Base-by-base conservation (phyloP, 2,113 vertebrate genomes). In the Oreocharis arfaki region DNA sequence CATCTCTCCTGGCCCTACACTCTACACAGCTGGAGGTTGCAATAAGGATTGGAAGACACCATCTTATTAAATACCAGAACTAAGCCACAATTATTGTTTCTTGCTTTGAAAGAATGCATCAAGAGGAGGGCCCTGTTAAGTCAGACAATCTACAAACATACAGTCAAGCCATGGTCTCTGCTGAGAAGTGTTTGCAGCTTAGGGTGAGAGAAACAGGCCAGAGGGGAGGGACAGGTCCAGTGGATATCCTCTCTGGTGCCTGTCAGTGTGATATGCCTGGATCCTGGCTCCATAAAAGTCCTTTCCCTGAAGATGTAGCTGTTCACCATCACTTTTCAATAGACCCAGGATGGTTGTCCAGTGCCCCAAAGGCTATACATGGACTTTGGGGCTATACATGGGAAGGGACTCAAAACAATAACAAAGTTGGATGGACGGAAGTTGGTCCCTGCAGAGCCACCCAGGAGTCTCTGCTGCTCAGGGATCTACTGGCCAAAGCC, bases 11-110 rank as follows among this genome's bases (percentile, higher is more conserved):
- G 76, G 65, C n/a, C 86, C 44, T 84, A 69, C 5, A 11, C 32
- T 81, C 88, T 47, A 13, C 69, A 30, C 80, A 96, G 94, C 67
- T 96, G 69, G 92, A 94, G 24, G 64, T 53, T 83, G 75, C 74
- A 93, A 23, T 87, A 87, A 71, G 61, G 28, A 47, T 46, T 39
- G 17, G 27, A 67, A 84, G 41, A 64, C 56, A 89, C 44, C 56
- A 64, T 68, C 50, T 84, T 88, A 89, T 88, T 90, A 94, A 88
- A 93, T 41, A 93, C 23, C 56, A 92, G 39, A 65, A 57, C 41
- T 79, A 93, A 87, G 18, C 30, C 57, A 70, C 65, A 49, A 20
- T 86, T 86, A 41, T 59, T 91, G 64, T 71, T 92, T 75, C 69
- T 75, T 88, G 28, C 37, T 90, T 81, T 88, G 41, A n/a, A 89